Evolutionary conservation across 2,888 invertebrate species (phyloP).

Genomic region (Spodoptera picta): DNA sequence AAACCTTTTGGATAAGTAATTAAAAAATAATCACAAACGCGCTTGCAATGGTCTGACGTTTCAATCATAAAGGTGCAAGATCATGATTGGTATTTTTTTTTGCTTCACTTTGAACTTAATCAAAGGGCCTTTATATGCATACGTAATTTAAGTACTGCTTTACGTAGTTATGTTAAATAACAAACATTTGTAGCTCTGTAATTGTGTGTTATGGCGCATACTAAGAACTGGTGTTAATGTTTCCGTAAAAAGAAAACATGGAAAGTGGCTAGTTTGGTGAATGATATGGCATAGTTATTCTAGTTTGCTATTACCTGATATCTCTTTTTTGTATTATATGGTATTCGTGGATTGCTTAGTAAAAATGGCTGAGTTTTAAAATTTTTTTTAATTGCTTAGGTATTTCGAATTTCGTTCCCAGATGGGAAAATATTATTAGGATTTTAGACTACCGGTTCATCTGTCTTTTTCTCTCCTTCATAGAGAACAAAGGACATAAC

Average conservation of each 20-base stretch:
- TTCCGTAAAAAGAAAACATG: conserved; percentile 37
- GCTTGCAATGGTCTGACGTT: neutral
- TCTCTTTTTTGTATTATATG: no score
- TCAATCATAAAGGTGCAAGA: conserved; percentile 26
- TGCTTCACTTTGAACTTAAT: conserved; percentile 21
- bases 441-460: no score
- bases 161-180: conserved; percentile 23
- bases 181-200: conserved; percentile 37
- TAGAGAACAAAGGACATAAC: neutral
- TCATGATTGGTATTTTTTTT: conserved; percentile 34
- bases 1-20: conserved; percentile 12
- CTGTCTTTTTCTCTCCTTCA: no score
- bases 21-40: conserved; percentile 15
- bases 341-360: no score
- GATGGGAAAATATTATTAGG: no score
- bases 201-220: conserved; percentile 16
- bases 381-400: no score
- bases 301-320: no score
- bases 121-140: conserved; percentile 24
- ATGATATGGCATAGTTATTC: no score
- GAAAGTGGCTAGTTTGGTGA: conserved; percentile 9
- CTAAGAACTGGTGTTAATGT: conserved; percentile 26
- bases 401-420: no score
- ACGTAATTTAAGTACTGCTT: conserved; percentile 15
- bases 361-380: no score